These are phyloP conservation scores for Pegoplata infirma DNA, from an alignment of 2,888 invertebrate genomes.

Conservation along the genomic window DNA sequence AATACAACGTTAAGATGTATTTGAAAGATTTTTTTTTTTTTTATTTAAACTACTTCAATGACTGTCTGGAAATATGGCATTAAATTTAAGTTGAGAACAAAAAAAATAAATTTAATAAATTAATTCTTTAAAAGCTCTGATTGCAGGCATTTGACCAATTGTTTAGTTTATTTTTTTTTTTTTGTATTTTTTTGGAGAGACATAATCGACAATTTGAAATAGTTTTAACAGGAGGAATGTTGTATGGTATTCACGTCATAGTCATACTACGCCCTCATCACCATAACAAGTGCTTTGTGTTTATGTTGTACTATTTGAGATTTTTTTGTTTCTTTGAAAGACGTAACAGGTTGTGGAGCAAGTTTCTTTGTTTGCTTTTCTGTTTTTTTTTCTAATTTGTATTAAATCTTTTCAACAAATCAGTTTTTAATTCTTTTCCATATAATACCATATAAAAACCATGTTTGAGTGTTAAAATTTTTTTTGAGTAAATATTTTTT, in stretches of 20 bases:
- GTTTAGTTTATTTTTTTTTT: slow-evolving; percentile 1
- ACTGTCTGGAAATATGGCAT: no score
- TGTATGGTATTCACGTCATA: slow-evolving; percentile 2
- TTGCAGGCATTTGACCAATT: neutral
- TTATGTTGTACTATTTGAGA: neutral
- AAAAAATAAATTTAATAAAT: neutral
- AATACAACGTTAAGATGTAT: no score
- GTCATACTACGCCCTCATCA: slow-evolving; percentile 34
- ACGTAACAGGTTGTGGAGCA: neutral
- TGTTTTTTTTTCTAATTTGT: neutral
- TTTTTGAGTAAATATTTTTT: neutral
- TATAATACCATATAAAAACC: neutral
- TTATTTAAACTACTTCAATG: no score
- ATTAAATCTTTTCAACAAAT: neutral
- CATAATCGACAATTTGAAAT: neutral
- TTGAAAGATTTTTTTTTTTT: no score
- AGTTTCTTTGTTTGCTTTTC: no score
- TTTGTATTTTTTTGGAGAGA: slow-evolving; percentile 7
- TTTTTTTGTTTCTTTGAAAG: neutral
- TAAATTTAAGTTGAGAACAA: no score
- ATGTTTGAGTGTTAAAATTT: neutral
- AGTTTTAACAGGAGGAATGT: slow-evolving; percentile 20
- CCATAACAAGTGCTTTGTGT: slow-evolving; percentile 6
- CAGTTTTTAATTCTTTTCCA: neutral
- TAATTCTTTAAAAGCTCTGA: neutral